Conservation (phyloP, 2,797 vertebrate genomes). For the Coccyzus lansbergi region DNA sequence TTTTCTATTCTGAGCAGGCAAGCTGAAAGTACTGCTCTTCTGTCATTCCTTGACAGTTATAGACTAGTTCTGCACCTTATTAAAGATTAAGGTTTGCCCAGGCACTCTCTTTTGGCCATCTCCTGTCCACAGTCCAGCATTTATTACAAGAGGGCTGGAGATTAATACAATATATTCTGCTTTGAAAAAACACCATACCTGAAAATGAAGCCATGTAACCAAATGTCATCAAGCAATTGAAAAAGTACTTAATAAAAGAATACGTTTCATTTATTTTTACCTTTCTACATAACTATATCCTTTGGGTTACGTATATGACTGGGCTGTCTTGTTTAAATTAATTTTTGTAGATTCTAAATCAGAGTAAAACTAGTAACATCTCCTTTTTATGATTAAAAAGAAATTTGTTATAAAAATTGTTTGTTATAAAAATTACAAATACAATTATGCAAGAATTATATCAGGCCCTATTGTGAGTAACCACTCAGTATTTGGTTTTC, state of each 20-base stretch:
- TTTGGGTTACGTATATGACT: not conserved
- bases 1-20: slow-evolving; percentile 76
- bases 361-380: not conserved
- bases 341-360: not conserved
- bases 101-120: slow-evolving; percentile 72
- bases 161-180: slow-evolving; percentile 64
- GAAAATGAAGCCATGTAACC: not conserved
- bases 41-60: slow-evolving; percentile 79
- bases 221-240: not conserved
- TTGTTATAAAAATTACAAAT: not conserved
- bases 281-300: not conserved
- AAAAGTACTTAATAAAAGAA: not conserved
- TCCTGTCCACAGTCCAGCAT: slow-evolving; percentile 64
- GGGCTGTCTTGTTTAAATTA: not conserved
- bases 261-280: not conserved
- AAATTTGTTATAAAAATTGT: not conserved
- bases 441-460: not conserved
- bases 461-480: not conserved
- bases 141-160: slow-evolving; percentile 69
- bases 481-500: not conserved
- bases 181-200: not conserved
- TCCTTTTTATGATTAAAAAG: not conserved
- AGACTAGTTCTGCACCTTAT: slow-evolving; percentile 80
- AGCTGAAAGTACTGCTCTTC: slow-evolving; percentile 68
- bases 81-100: slow-evolving; percentile 80